Evolutionary conservation across 2,888 invertebrate species (phyloP).

Genomic region (Chironomus riparius): DNA sequence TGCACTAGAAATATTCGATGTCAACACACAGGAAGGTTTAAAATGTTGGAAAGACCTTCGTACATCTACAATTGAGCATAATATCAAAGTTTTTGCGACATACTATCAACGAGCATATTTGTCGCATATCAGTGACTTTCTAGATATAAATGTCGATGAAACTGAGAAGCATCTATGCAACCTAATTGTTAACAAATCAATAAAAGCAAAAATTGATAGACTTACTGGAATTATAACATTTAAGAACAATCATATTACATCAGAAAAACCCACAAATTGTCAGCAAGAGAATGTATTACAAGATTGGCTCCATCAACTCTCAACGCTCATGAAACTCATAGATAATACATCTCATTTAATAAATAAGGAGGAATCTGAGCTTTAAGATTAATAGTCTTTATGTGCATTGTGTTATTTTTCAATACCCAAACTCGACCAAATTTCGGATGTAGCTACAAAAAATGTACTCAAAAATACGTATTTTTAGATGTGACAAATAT

Average conservation of each 20-base stretch:
- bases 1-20: conserved; percentile 63
- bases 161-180: conserved; percentile 86
- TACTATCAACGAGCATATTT: conserved; percentile 85
- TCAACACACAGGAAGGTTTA: conserved; percentile 62
- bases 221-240: conserved; percentile 81
- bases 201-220: conserved; percentile 86
- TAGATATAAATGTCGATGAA: conserved; percentile 73
- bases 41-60: conserved; percentile 85
- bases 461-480: not conserved
- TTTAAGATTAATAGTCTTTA: not conserved
- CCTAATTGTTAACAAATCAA: conserved; percentile 75
- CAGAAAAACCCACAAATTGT: not conserved
- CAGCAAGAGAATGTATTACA: conserved; percentile 74
- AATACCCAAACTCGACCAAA: not conserved
- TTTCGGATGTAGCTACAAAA: not conserved
- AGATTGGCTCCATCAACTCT: conserved; percentile 79
- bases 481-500: not conserved
- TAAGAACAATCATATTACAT: conserved; percentile 47
- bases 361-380: conserved; percentile 59
- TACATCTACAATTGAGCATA: conserved; percentile 89
- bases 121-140: conserved; percentile 76
- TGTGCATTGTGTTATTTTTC: not conserved
- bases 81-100: conserved; percentile 91
- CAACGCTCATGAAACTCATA: conserved; percentile 77
- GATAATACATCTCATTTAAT: conserved; percentile 90